Base-by-base conservation (phyloP, 2,797 vertebrate genomes). In the Cottoperca gobio region DNA sequence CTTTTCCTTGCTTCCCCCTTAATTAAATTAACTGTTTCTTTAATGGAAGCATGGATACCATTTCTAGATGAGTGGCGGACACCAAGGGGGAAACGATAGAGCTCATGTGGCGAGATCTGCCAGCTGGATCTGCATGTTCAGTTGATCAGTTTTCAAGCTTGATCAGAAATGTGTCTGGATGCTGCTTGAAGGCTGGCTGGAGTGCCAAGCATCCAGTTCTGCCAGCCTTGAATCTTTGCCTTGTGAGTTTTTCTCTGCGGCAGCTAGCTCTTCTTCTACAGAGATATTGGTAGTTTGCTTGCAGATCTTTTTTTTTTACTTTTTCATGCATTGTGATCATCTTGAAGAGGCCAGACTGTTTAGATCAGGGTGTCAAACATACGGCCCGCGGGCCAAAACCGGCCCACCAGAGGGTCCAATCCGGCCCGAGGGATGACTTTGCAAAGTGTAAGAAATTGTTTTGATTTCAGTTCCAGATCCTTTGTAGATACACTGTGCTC, bases 101-200 rank as follows among this genome's bases (percentile, higher is more conserved):
- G 50, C 42, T 73, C 53, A 31, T n/a, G 60, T 52, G 59, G 64
- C 21, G 49, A 54, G 60, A 66, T 59, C 68, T 78, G 40, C 74
- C 31, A 33, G 31, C 31, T 33, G 31, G 8, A 33, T 33, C 68
- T 76, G 40, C 74, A 55, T 73, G 49, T 73, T 76, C 40, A 65
- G 57, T 63, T 73, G 53, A 78, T 86, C 60, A 48, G 72, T 82
- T 86, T 77, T 80, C 66, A 70, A 50, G 73, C 71, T 64, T 72
- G 57, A 81, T 82, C 77, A 78, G 82, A 75, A 78, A 80, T 35
- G 45, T 70, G 76, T 73, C 50, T 72, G 69, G 45, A 71, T 75
- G 69, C 65, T 46, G 65, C 64, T 70, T 57, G 79, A 70, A 71
- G 62, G 63, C 49, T 62, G 60, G 71, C 68, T 76, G 58, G 40